phyloP scores from a whole-genome alignment of 2,888 invertebrate species.

The Polymixis lichenea region DNA sequence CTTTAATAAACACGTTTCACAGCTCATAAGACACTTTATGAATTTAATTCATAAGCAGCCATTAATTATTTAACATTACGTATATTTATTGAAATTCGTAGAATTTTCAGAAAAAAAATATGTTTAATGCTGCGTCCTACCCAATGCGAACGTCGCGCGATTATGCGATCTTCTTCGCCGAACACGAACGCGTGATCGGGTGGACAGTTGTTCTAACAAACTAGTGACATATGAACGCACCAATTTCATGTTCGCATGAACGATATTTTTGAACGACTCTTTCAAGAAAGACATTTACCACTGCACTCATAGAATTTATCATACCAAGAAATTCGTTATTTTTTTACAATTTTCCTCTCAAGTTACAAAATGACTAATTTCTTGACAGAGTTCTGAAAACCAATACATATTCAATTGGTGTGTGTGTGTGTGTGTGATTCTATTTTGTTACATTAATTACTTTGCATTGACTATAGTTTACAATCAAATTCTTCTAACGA shows the following conservation, averaged over 20 bases:
- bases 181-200: background rate
- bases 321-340: background rate
- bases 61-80: conserved; percentile 29
- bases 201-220: background rate
- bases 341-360: background rate
- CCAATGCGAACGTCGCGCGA: background rate
- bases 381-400: background rate
- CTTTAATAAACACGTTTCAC: conserved; percentile 40
- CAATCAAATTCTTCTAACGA: background rate
- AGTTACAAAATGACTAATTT: background rate
- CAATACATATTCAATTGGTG: background rate
- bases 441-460: too few relatives aligned
- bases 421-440: too few relatives aligned
- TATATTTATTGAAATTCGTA: conserved; percentile 22
- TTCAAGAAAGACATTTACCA: background rate
- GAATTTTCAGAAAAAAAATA: background rate
- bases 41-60: conserved; percentile 35
- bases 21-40: conserved; percentile 43
- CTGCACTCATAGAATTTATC: background rate
- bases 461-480: background rate
- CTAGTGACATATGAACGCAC: background rate
- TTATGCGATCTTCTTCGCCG: background rate
- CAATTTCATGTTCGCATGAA: background rate
- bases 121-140: background rate
- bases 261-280: background rate